Evolutionary conservation across 2,797 vertebrate species (phyloP).

Genomic region (Arrhamphus sclerolepis): DNA sequence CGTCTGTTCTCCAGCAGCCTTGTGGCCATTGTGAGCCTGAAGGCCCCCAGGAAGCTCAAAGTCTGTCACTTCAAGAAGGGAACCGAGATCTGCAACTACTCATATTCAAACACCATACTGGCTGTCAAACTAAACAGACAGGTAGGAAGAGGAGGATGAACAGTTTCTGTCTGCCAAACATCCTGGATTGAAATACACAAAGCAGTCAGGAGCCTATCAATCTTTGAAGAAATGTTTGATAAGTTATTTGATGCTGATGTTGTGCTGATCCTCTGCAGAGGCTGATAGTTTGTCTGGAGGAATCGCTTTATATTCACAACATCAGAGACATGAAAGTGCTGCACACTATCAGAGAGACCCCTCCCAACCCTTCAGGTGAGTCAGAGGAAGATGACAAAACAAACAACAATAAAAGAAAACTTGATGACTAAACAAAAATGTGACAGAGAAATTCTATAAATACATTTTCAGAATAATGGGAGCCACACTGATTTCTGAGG

Average conservation of each 20-base stretch:
- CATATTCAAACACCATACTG: slow-evolving; percentile 98
- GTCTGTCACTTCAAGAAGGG: slow-evolving; percentile 99
- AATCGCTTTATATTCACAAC: slow-evolving; percentile 99
- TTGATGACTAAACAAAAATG: no score
- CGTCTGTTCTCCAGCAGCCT: slow-evolving; percentile 97
- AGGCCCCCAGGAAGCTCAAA: slow-evolving; percentile 97
- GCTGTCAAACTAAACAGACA: slow-evolving; percentile 98
- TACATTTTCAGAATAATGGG: no score
- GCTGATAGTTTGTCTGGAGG: slow-evolving; percentile 97
- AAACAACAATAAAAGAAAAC: no score
- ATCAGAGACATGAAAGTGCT: slow-evolving; percentile 99
- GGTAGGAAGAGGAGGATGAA: slow-evolving; percentile 68
- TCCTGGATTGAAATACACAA: neutral
- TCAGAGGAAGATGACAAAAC: no score
- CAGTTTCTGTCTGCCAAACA: neutral
- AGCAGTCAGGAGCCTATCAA: no score
- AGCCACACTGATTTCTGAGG: no score
- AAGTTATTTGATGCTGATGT: neutral
- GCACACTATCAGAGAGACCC: slow-evolving; percentile 98
- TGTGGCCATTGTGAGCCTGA: slow-evolving; percentile 98
- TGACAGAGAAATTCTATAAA: no score
- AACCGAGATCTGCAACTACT: slow-evolving; percentile 99
- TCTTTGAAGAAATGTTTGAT: no score
- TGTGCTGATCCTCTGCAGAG: slow-evolving; percentile 77
- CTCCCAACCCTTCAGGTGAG: slow-evolving; percentile 95